phyloP scores from a whole-genome alignment of 2,797 vertebrate species.

The Jordanella pulchra region DNA sequence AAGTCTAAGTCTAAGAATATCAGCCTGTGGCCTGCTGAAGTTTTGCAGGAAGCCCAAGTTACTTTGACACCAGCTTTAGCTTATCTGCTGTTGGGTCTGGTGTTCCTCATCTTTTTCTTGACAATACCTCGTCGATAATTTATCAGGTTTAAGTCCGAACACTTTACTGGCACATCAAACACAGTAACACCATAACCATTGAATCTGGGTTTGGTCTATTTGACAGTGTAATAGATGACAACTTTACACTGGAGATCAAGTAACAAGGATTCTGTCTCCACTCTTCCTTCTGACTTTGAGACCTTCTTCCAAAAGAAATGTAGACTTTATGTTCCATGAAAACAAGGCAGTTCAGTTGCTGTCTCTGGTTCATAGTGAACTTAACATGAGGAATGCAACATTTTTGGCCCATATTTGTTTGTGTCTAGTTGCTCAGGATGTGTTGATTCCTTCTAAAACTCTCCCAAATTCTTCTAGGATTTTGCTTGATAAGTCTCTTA shows the following conservation, averaged over 20 bases:
- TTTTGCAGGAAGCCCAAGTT: not conserved
- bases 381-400: not conserved
- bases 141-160: too few relatives aligned
- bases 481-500: not conserved
- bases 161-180: too few relatives aligned
- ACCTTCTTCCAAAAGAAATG: not conserved
- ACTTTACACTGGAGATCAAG: not conserved
- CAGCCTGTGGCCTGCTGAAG: not conserved
- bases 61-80: not conserved
- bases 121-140: too few relatives aligned
- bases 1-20: too few relatives aligned
- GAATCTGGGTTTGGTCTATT: too few relatives aligned
- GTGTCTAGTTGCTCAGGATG: not conserved
- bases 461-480: not conserved
- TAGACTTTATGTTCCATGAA: not conserved
- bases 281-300: not conserved
- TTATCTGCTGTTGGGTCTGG: too few relatives aligned
- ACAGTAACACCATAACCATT: too few relatives aligned
- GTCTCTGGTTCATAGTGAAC: not conserved
- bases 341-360: not conserved
- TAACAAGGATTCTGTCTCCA: not conserved
- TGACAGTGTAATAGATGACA: too few relatives aligned
- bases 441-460: not conserved
- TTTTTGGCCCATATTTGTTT: not conserved
- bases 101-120: too few relatives aligned